Evolutionary conservation across 2,888 invertebrate species (phyloP), one percentile per base, ranked within the genome.

Genomic region (Diploptera punctata): DNA sequence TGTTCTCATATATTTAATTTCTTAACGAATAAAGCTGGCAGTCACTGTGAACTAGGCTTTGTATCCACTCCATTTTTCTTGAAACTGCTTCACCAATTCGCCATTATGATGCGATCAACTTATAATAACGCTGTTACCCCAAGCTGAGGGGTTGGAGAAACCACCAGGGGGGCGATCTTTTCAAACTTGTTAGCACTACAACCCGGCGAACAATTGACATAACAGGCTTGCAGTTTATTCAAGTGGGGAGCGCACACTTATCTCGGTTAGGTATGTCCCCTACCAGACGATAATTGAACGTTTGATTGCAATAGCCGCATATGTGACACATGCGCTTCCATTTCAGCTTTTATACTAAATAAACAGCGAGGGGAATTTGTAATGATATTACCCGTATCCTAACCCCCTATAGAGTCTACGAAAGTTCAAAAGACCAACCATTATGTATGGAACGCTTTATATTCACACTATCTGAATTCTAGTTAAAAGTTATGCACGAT

Each of bases 71-170:
- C 62, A 31, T 47, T 47, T 65, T 47, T 47, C 47, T 65, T 13
- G 18, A 62, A 62, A 62, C 43, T 31, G 62, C 62, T 43, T 62
- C 43, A 43, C 21, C 33, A 13, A 21, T 52, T 29, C 65, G 10
- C 26, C 26, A 47, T 65, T 65, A 65, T 65, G 31, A 26, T 65
- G 44, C 65, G 47, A 65, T 38, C 43, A 44, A 18, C 65, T 65
- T 47, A 65, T 65, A 65, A 65, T 65, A 65, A 65, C 29, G 65
- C 47, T 65, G 65, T 65, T 62, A 62, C 18, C 10, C 21, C 31
- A 43, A 43, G 62, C 38, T 13, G 54, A 31, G 57, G 52, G 57
- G 57, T 29, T 9, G 16, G 57, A 57, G n/a, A 29, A 26, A 10
- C 5, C 54, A 57, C 13, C 57, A 29, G 57, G 57, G 57, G 57